Evolutionary conservation across 2,888 invertebrate species (phyloP).

Genomic region (Galeopsomyia nigrocyanea): DNA sequence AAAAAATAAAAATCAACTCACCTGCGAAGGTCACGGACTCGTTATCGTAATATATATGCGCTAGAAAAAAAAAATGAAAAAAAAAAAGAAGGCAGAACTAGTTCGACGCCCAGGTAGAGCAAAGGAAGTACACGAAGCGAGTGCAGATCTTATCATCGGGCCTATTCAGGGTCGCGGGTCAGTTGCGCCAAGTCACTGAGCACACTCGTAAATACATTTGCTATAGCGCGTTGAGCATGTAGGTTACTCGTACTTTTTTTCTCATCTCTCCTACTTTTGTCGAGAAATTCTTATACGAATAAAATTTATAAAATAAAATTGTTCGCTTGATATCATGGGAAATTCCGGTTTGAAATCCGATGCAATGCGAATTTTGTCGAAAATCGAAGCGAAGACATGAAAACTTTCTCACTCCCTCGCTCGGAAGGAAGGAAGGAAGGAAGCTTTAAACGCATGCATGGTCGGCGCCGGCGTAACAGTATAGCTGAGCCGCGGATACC

Average conservation of each 20-base stretch:
- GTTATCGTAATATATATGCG: too few species aligned
- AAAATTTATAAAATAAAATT: neutral
- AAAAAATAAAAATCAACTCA: too few species aligned
- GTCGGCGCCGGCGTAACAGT: neutral
- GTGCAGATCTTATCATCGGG: slow-evolving; percentile 13
- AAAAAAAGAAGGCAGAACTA: too few species aligned
- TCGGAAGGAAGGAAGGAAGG: too few species aligned
- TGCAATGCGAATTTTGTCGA: too few species aligned
- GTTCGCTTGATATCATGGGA: too few species aligned
- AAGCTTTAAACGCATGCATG: neutral
- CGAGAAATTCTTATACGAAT: neutral
- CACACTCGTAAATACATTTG: slow-evolving; percentile 17
- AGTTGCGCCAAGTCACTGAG: slow-evolving; percentile 17
- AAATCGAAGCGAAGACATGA: too few species aligned
- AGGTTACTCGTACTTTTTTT: slow-evolving; percentile 10
- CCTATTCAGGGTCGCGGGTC: slow-evolving; percentile 10
- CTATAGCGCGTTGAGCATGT: slow-evolving; percentile 20
- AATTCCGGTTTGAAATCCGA: too few species aligned
- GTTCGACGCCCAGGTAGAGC: neutral
- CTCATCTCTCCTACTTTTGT: neutral
- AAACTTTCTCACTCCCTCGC: too few species aligned
- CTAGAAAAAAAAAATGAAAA: too few species aligned
- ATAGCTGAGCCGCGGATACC: too few species aligned
- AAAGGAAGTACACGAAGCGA: slow-evolving; percentile 17
- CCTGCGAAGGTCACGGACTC: too few species aligned